These are phyloP conservation scores for Chironomus riparius DNA, from an alignment of 2,888 invertebrate species.

Conservation along the genomic window DNA sequence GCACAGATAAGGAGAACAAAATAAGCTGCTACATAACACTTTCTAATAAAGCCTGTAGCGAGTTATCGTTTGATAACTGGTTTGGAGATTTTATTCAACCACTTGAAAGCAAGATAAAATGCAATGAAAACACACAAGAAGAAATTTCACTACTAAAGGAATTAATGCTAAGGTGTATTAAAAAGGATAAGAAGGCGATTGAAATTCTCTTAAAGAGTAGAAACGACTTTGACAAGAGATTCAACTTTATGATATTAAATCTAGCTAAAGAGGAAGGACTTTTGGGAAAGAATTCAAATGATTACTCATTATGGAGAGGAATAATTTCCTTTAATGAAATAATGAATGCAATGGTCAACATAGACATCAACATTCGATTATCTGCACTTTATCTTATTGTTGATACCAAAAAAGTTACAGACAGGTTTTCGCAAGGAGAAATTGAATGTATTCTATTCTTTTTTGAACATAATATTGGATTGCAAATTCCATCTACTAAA, in stretches of 20 bases:
- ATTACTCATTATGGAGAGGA: conserved; percentile 45
- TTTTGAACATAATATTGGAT: conserved; percentile 58
- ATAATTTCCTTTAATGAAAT: conserved; percentile 47
- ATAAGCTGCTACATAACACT: conserved; percentile 6
- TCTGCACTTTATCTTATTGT: conserved; percentile 59
- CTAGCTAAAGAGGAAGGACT: neutral
- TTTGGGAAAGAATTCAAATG: neutral
- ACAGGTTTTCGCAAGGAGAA: conserved; percentile 52
- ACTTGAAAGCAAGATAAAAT: conserved; percentile 29
- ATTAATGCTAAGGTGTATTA: conserved; percentile 36
- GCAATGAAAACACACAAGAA: conserved; percentile 30
- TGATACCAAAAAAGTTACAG: conserved; percentile 65
- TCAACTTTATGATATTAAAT: conserved; percentile 29
- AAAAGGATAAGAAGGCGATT: conserved; percentile 34
- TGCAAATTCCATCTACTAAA: conserved; percentile 57
- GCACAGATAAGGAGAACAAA: neutral
- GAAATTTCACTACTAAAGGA: conserved; percentile 33
- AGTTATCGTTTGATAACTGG: conserved; percentile 38
- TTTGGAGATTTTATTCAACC: conserved; percentile 45
- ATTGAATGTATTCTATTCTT: conserved; percentile 53
- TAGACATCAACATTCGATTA: conserved; percentile 52
- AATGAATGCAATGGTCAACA: conserved; percentile 45
- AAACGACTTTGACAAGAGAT: conserved; percentile 30
- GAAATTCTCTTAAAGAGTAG: conserved; percentile 32
- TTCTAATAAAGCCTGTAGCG: neutral